These are phyloP conservation scores for Pseudolaguvia tuberculata DNA, from an alignment of 2,113 vertebrate genomes.

Conservation along the genomic window DNA sequence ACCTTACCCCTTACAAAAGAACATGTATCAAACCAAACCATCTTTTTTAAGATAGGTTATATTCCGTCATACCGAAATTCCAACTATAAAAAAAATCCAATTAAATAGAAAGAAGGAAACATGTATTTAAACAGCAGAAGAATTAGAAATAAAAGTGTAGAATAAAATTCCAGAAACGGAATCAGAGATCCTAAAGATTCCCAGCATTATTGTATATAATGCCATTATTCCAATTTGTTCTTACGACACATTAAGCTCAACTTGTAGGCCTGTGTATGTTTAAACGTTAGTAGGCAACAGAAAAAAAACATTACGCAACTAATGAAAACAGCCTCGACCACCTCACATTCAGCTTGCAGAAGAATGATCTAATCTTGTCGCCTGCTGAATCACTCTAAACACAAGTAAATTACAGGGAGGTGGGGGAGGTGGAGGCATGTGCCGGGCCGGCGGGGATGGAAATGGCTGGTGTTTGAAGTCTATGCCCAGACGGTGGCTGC, in stretches of 20 bases:
- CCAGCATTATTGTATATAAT: too few relatives aligned
- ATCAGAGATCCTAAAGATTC: too few relatives aligned
- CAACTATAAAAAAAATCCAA: too few relatives aligned
- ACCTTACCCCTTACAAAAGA: too few relatives aligned
- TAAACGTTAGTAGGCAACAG: constrained; percentile 14
- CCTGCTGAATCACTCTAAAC: constrained; percentile 37
- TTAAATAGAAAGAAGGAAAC: too few relatives aligned
- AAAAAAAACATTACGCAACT: background rate
- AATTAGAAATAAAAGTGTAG: too few relatives aligned
- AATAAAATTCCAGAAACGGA: too few relatives aligned
- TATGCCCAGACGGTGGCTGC: constrained; percentile 19
- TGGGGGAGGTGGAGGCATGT: background rate
- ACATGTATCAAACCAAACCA: too few relatives aligned
- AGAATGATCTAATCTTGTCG: constrained; percentile 20
- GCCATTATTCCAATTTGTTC: too few relatives aligned
- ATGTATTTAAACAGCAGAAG: too few relatives aligned
- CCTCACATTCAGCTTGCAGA: background rate
- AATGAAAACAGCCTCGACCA: constrained; percentile 11
- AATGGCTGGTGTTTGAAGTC: constrained; percentile 22
- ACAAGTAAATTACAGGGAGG: constrained; percentile 22
- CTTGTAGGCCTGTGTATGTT: background rate
- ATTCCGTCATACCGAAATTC: too few relatives aligned
- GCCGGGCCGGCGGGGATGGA: background rate
- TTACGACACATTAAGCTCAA: background rate
- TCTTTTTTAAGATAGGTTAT: too few relatives aligned